phyloP scores from a whole-genome alignment of 1,140 invertebrate species.

The Metopolophium dirhodum region DNA sequence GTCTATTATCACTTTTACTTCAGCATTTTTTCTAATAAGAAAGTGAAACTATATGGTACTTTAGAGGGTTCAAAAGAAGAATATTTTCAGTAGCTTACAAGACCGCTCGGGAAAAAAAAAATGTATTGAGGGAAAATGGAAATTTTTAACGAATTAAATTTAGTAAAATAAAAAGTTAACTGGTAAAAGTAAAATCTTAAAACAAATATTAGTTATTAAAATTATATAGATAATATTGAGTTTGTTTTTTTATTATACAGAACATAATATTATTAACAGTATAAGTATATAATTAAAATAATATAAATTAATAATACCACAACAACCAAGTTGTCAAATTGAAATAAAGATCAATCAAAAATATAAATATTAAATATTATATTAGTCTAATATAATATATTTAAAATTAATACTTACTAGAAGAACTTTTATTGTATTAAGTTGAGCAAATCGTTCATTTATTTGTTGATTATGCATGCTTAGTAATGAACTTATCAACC shows the following conservation, averaged over 20 bases:
- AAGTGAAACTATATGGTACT: too few relatives aligned
- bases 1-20: too few relatives aligned
- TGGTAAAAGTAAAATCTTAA: too few relatives aligned
- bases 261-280: background rate
- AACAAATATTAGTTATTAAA: too few relatives aligned
- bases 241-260: background rate
- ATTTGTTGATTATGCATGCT: conserved; percentile 56
- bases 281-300: background rate
- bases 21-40: too few relatives aligned
- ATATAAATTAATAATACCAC: background rate
- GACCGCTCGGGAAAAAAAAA: too few relatives aligned
- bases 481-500: conserved; percentile 52
- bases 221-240: too few relatives aligned
- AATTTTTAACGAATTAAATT: too few relatives aligned
- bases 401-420: conserved; percentile 41
- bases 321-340: background rate
- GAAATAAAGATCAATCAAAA: background rate
- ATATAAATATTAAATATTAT: background rate
- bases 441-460: conserved; percentile 56
- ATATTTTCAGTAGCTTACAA: too few relatives aligned
- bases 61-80: too few relatives aligned
- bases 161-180: too few relatives aligned
- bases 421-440: conserved; percentile 52
- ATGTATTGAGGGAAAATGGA: too few relatives aligned
- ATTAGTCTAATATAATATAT: background rate